These are phyloP conservation scores for Mixornis gularis DNA, from an alignment of 2,113 vertebrate species.

Conservation along the genomic window DNA sequence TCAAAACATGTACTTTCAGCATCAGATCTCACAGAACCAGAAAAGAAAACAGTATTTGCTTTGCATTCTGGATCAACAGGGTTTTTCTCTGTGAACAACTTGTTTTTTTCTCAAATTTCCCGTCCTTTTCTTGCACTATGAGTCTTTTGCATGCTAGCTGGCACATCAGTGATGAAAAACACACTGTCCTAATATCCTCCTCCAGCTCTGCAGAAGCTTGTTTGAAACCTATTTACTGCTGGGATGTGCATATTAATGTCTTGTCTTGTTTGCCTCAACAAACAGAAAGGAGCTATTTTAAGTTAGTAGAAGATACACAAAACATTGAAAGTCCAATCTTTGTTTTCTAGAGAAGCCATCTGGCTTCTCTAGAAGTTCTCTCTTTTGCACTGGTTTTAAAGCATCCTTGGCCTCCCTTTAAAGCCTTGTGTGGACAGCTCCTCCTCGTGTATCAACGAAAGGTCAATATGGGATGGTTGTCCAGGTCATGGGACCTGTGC, in stretches of 20 bases:
- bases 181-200: neutral
- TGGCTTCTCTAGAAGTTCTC: accelerated
- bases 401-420: neutral
- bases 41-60: neutral
- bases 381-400: neutral
- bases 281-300: slow-evolving; percentile 42
- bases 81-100: neutral
- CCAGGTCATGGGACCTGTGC: neutral
- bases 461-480: neutral
- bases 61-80: neutral
- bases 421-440: neutral
- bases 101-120: neutral
- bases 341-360: neutral
- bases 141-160: neutral
- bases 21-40: neutral
- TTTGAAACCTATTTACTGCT: slow-evolving; percentile 35
- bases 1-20: neutral
- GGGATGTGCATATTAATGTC: slow-evolving; percentile 26
- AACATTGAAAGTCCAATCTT: neutral
- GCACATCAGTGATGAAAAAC: neutral
- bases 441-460: accelerated
- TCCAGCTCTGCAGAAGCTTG: slow-evolving; percentile 6
- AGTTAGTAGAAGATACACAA: neutral
- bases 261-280: slow-evolving; percentile 43
- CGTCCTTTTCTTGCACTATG: neutral